Evolutionary conservation across 2,888 invertebrate genomes (phyloP), one percentile per base, ranked within the genome.

Genomic region (Candidula unifasciata): DNA sequence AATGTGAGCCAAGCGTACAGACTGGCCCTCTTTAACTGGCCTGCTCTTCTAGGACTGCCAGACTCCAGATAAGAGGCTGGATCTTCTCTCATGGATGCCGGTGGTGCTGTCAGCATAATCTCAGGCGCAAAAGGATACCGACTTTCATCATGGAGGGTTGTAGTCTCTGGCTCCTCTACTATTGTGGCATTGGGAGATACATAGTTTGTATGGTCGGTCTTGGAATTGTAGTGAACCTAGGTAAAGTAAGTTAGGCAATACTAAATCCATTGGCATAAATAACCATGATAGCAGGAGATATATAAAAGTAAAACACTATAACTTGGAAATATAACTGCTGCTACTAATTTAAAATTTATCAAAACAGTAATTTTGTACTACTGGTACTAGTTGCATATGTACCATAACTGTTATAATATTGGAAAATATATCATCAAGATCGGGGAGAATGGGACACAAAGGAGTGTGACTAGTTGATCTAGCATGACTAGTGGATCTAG

Each of bases 1-100:
- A 99, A 94, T 2, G 98, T 98, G 95, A 98, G 96, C 97, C 98
- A 99, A 96, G 95, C 98, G 97, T 88, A 99, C 94, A 95, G 87
- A 97, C 97, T 84, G 96, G 99, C 93, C 96, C 97, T 94, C 97
- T 99, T 83, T 54, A 90, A 87, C 3, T 87, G 84, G 33, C 80
- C n/a, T 21, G 73, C 60, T 54, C 57, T 77, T 81, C 84, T 30
- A 24, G 82, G 73, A 30, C 76, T 73, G 35, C 84, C 66, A 73
- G 57, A 54, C 3, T 68, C 86, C 64, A 77, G 60, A 37, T 33
- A 79, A 27, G 57, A 33, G 30, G 27, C 64, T 24, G 77, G 69
- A 24, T 80, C 85, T 68, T 82, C 80, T 80, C 76, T 68, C 21
- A n/a, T 5, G 3, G 83, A 64, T 3, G 27, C 52, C 1, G 44